Conservation (phyloP, 2,888 invertebrate genomes). For the Fragum sueziense region DNA sequence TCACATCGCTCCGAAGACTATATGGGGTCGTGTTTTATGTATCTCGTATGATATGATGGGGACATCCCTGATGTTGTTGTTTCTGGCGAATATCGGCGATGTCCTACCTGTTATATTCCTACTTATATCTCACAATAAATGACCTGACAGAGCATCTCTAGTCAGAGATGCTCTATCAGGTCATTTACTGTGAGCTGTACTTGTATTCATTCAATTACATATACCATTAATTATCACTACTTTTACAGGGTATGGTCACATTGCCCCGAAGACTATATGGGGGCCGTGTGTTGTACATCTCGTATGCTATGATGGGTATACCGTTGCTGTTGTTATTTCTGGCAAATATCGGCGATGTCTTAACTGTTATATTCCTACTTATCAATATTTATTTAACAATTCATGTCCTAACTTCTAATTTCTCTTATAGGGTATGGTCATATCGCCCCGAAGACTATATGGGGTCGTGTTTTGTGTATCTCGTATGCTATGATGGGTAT, state of each 20-base stretch:
- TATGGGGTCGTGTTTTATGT: constrained; percentile 81
- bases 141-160: too few relatives aligned
- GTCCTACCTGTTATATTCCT: constrained; percentile 84
- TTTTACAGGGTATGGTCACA: constrained; percentile 81
- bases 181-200: too few relatives aligned
- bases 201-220: too few relatives aligned
- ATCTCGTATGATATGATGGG: constrained; percentile 83
- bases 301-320: constrained; percentile 83
- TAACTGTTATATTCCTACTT: constrained; percentile 84
- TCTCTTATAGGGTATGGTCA: constrained; percentile 82
- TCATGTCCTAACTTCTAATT: too few relatives aligned
- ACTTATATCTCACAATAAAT: too few relatives aligned
- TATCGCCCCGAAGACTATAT: constrained; percentile 81
- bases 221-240: too few relatives aligned
- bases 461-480: constrained; percentile 82
- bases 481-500: constrained; percentile 83
- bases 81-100: constrained; percentile 84
- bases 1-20: constrained; percentile 81
- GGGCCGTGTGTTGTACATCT: constrained; percentile 82
- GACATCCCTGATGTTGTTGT: constrained; percentile 84
- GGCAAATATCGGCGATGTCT: constrained; percentile 84
- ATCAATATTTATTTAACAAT: too few relatives aligned
- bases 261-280: constrained; percentile 81
- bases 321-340: constrained; percentile 84
- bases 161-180: too few relatives aligned